A percentile compares a stretch with the other conserved stretches of the same genome.
Evolutionary conservation across 2,888 invertebrate species (phyloP).

Genomic region (Syritta pipiens): DNA sequence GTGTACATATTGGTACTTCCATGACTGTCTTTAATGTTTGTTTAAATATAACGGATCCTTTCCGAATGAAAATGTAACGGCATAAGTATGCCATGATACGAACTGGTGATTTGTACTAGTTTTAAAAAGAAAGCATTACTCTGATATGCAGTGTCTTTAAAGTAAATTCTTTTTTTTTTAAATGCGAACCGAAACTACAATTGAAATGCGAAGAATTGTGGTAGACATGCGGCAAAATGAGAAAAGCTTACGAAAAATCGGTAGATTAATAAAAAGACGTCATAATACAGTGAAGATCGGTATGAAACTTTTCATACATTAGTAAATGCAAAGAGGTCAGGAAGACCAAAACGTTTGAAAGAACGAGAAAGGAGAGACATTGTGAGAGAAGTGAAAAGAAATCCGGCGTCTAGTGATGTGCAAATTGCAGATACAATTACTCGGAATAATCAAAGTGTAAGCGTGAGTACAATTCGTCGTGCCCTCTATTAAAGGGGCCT

Average conservation of each 20-base stretch:
- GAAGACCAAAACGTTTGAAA: background rate
- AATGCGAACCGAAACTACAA: background rate
- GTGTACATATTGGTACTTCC: background rate
- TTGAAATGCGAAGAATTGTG: background rate
- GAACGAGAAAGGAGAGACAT: background rate
- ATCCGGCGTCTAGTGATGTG: no score
- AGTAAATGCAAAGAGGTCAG: background rate
- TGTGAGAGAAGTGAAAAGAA: no score
- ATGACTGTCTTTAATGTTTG: background rate
- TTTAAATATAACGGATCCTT: background rate
- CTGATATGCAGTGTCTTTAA: background rate
- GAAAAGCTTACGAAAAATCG: background rate
- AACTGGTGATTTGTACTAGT: background rate
- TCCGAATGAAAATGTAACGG: background rate
- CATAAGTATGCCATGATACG: background rate
- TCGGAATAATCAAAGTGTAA: background rate
- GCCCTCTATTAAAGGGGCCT: background rate
- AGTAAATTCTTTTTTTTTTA: background rate
- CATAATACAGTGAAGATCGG: background rate
- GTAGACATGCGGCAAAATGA: background rate
- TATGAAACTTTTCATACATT: background rate
- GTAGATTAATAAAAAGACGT: background rate
- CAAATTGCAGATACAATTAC: background rate
- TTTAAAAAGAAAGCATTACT: background rate
- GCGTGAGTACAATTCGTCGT: no score